A percentile compares a stretch with the other conserved stretches of the same genome.
phyloP scores from a whole-genome alignment of 1,140 invertebrate species.

The Teleopsis dalmanni region DNA sequence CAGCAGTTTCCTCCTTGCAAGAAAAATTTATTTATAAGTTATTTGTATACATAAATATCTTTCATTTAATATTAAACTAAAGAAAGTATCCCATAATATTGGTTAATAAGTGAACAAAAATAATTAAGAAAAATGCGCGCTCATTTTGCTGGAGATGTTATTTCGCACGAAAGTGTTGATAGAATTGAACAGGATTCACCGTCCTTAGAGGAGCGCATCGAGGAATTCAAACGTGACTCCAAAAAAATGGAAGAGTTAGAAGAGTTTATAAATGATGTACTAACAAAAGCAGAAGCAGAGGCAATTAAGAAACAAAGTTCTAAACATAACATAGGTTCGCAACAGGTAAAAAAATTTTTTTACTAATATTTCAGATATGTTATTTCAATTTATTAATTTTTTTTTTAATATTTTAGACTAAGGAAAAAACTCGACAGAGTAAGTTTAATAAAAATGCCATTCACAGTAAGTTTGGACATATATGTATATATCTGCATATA shows the following conservation, averaged over 20 bases:
- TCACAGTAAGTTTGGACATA: neutral
- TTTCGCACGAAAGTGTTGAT: conserved; percentile 26
- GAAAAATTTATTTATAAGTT: no score
- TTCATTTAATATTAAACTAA: no score
- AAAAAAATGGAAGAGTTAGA: conserved; percentile 34
- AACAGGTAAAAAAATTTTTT: conserved; percentile 36
- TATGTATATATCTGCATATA: conserved; percentile 3
- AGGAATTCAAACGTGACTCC: conserved; percentile 35
- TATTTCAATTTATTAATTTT: conserved; percentile 4
- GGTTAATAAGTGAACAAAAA: no score
- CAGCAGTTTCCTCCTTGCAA: no score
- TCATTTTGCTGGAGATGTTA: conserved; percentile 36
- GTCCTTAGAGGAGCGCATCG: conserved; percentile 28
- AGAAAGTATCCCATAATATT: no score
- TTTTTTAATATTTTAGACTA: conserved; percentile 22
- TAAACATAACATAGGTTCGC: conserved; percentile 24
- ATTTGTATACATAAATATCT: no score
- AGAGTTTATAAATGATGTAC: conserved; percentile 38
- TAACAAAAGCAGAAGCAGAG: conserved; percentile 34
- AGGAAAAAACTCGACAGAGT: conserved; percentile 37
- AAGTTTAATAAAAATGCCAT: conserved; percentile 18
- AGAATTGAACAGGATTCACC: conserved; percentile 20
- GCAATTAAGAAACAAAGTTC: conserved; percentile 23
- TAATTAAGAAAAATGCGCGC: conserved; percentile 28
- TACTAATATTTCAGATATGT: neutral